A percentile compares a stretch with the other conserved stretches of the same genome.
These are phyloP conservation scores for Squalus acanthias DNA, from an alignment of 2,797 vertebrate species.

Conservation along the genomic window DNA sequence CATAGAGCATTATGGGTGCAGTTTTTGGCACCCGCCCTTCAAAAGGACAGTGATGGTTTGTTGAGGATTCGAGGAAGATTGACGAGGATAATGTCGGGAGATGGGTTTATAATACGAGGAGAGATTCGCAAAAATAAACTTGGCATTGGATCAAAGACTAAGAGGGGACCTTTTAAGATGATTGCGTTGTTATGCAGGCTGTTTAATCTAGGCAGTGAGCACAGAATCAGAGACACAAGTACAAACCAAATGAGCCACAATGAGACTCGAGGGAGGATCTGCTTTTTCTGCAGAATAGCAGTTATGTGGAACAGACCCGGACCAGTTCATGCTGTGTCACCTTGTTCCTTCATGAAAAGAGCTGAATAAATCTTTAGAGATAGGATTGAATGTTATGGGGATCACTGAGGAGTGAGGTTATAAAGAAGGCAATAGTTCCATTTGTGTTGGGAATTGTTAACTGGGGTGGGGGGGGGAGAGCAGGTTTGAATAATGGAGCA, in stretches of 20 bases:
- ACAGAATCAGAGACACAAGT: too few relatives aligned
- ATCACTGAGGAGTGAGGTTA: background rate
- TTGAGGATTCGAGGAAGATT: background rate
- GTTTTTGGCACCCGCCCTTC: too few relatives aligned
- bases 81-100: background rate
- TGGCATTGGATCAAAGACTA: background rate
- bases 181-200: background rate
- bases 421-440: background rate
- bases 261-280: background rate
- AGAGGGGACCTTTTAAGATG: too few relatives aligned
- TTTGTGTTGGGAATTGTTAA: background rate
- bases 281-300: background rate
- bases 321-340: background rate
- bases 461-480: too few relatives aligned
- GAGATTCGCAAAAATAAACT: too few relatives aligned
- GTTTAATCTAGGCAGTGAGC: too few relatives aligned
- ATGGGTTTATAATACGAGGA: background rate
- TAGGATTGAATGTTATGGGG: background rate
- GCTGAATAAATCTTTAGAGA: background rate
- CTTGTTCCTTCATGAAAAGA: background rate
- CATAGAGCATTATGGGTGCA: background rate
- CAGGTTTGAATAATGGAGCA: background rate
- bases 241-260: background rate
- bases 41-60: background rate
- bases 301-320: background rate